A percentile compares a stretch with the other conserved stretches of the same genome.
Conservation (phyloP, 2,797 vertebrate genomes). For the Enteromius viviparus region DNA sequence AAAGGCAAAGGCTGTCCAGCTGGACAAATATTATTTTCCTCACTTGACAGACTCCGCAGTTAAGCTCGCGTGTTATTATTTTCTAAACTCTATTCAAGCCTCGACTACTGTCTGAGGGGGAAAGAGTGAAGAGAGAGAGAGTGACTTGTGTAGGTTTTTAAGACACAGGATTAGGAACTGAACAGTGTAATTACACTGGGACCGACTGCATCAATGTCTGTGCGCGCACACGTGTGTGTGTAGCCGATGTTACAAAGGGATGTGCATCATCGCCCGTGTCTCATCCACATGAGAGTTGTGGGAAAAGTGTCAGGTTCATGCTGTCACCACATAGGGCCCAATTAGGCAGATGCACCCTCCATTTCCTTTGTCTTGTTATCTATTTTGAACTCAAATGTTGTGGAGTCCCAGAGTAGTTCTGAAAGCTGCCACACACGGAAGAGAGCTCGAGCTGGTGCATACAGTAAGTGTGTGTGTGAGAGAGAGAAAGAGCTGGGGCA, state of each 20-base stretch:
- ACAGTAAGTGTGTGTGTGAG: background rate
- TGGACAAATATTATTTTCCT: conserved; percentile 99
- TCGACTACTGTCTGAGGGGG: conserved; percentile 74
- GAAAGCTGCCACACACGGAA: conserved; percentile 71
- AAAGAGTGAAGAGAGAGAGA: conserved; percentile 68
- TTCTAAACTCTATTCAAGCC: conserved; percentile 61
- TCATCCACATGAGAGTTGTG: conserved; percentile 60
- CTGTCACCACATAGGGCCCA: conserved; percentile 76
- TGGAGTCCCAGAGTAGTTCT: conserved; percentile 74
- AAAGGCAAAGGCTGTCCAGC: conserved; percentile 94
- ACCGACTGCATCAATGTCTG: conserved; percentile 59
- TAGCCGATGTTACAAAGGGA: conserved; percentile 58
- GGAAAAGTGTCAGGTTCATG: conserved; percentile 69
- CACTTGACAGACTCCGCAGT: conserved; percentile 90
- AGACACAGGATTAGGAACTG: conserved; percentile 82
- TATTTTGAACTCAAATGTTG: conserved; percentile 81
- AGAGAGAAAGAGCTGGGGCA: conserved; percentile 44
- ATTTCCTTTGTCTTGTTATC: conserved; percentile 78
- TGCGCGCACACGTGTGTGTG: conserved; percentile 28
- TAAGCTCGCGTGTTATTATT: conserved; percentile 94
- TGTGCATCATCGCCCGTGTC: conserved; percentile 54
- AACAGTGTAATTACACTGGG: conserved; percentile 80
- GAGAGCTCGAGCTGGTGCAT: conserved; percentile 37
- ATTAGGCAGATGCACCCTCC: conserved; percentile 76
- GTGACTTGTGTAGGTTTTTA: conserved; percentile 78